Base-by-base conservation (phyloP, 2,113 vertebrate genomes). In the Delphinapterus leucas region DNA sequence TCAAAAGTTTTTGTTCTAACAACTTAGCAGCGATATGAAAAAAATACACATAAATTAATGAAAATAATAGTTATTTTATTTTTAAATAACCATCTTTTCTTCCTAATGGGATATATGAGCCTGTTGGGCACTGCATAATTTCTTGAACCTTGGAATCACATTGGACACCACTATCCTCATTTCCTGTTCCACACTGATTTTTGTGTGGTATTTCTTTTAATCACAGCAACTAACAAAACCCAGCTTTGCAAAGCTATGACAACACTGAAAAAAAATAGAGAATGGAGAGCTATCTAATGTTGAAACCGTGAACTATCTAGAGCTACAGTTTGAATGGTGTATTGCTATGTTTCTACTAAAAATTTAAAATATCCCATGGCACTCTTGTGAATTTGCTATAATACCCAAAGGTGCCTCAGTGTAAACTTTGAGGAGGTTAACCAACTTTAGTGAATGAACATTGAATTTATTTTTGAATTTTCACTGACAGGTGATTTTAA, bases 381-480 rank as follows among this genome's bases (percentile, higher is more conserved):
- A 92, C 18, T 58, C 21, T 77, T 58, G 38, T 44, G 53, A 92
- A 81, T 20, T 60, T 91, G 65, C 18, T 68, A 21, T 26, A 79
- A 88, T 13, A 20, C 82, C 61, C 1, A 36, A 96, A 63, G 21
- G 12, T 74, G 11, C 25, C 58, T 81, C 36, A 74, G 13, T 53
- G 20, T 36, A 94, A 83, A 93, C n/a, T 91, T 3, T 76, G 44
- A 90, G 8, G 17, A 9, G 25, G 20, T 84, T 68, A 93, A 63
- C 21, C 6, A 86, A 20, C 60, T 86, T 89, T 82, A 90, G 73
- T 86, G 61, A 97, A 55, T 81, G 53, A 58, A 26, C 28, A 67
- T 0, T 85, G 41, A 94, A 85, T 93, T 95, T 61, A 61, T 82
- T 93, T 95, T 88, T 63, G 3, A 93, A 95, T 73, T 84, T 97